phyloP scores from a whole-genome alignment of 2,888 invertebrate genomes.

The Pheosia gnoma region DNA sequence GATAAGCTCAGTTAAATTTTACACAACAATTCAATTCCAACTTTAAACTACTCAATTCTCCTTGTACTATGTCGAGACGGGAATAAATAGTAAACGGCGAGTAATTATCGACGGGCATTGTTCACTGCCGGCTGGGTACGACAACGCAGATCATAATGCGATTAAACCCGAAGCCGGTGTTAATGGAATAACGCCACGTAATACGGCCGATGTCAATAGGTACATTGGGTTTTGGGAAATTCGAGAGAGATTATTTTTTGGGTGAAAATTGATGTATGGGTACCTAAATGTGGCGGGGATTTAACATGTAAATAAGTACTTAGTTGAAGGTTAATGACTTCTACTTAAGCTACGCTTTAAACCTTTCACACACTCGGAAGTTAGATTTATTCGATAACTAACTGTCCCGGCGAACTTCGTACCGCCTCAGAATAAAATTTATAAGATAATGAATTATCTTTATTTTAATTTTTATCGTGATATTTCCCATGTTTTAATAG shows the following conservation, averaged over 20 bases:
- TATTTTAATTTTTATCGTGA: no score
- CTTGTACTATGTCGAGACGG: conserved; percentile 20
- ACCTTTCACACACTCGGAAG: no score
- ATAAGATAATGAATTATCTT: no score
- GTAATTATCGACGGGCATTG: conserved; percentile 62
- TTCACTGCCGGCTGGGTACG: conserved; percentile 48
- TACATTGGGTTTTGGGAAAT: conserved; percentile 15
- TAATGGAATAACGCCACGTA: conserved; percentile 42
- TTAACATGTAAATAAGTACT: no score
- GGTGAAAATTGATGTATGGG: background rate
- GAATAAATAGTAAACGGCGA: conserved; percentile 52
- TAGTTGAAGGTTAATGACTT: no score
- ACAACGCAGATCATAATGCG: conserved; percentile 56
- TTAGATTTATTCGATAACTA: no score
- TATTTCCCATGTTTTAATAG: no score
- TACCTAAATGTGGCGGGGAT: no score
- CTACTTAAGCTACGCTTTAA: no score
- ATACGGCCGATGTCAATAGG: conserved; percentile 33
- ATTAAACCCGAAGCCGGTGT: conserved; percentile 27
- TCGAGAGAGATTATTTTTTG: background rate
- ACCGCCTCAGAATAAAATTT: no score
- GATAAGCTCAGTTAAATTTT: background rate
- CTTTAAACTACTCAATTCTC: conserved; percentile 20
- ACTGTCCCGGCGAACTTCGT: no score
- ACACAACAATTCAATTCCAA: conserved; percentile 16